Evolutionary conservation across 2,888 invertebrate species (phyloP).

Genomic region (Pandemis corylana): DNA sequence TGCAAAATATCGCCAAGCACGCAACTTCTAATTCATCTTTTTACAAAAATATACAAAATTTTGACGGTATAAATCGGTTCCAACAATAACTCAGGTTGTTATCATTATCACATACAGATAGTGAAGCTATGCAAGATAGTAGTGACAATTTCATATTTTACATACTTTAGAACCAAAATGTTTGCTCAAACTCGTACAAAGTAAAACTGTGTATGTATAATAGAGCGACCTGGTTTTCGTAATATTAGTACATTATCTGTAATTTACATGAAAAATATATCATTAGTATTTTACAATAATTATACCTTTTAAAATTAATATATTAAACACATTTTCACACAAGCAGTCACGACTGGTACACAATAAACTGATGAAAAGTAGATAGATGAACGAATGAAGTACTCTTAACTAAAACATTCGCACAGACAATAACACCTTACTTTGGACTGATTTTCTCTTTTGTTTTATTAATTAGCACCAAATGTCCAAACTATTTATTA

Average conservation of each 20-base stretch:
- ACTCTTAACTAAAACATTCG: slow-evolving; percentile 28
- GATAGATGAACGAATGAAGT: slow-evolving; percentile 21
- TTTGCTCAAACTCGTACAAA: slow-evolving; percentile 2
- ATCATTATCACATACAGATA: slow-evolving; percentile 13
- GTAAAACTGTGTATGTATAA: slow-evolving; percentile 12
- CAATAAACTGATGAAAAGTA: slow-evolving; percentile 27
- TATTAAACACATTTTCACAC: slow-evolving; percentile 22
- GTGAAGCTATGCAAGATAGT: slow-evolving; percentile 5
- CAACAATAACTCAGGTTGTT: slow-evolving; percentile 25
- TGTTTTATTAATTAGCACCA: slow-evolving; percentile 76
- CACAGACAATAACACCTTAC: slow-evolving; percentile 51
- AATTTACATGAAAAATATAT: slow-evolving; percentile 23
- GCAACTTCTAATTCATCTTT: slow-evolving; percentile 16
- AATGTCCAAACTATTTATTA: slow-evolving; percentile 74
- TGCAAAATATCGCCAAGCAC: slow-evolving; percentile 33
- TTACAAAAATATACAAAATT: slow-evolving; percentile 36
- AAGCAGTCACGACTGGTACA: slow-evolving; percentile 34
- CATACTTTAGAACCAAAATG: not conserved
- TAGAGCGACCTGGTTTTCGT: slow-evolving; percentile 5
- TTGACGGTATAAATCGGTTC: slow-evolving; percentile 12
- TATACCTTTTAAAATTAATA: slow-evolving; percentile 8
- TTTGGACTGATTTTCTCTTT: slow-evolving; percentile 65
- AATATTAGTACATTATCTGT: slow-evolving; percentile 16
- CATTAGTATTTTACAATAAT: slow-evolving; percentile 33
- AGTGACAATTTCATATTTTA: not conserved